Evolutionary conservation across 1,140 invertebrate genomes (phyloP).

Genomic region (Leptinotarsa lineolata): DNA sequence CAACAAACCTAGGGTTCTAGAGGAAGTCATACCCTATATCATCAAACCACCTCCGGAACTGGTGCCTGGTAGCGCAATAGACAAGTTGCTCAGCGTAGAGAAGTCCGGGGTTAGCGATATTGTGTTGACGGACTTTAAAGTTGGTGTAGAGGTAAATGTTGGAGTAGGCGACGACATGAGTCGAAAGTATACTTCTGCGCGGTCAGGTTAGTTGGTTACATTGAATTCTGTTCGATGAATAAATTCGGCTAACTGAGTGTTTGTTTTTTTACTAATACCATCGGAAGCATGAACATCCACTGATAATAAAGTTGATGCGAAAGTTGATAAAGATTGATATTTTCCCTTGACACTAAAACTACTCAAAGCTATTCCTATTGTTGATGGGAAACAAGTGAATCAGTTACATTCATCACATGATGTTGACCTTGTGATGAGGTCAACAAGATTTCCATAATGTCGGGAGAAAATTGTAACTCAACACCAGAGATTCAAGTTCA

Average conservation of each 20-base stretch:
- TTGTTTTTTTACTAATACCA: neutral
- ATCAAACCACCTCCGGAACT: constrained; percentile 36
- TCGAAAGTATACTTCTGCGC: constrained; percentile 47
- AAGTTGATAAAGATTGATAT: too few relatives aligned
- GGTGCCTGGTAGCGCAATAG: constrained; percentile 42
- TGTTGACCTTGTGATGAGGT: too few relatives aligned
- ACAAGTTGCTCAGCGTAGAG: constrained; percentile 45
- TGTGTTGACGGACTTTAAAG: constrained; percentile 42
- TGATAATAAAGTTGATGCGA: too few relatives aligned
- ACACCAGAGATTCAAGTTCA: too few relatives aligned
- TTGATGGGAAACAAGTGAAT: too few relatives aligned
- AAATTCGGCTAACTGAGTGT: neutral
- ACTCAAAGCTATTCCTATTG: too few relatives aligned
- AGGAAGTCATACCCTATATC: constrained; percentile 39
- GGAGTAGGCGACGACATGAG: constrained; percentile 51
- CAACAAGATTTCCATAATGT: too few relatives aligned
- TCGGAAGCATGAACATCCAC: too few relatives aligned
- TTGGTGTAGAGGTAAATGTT: constrained; percentile 49
- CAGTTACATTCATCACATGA: too few relatives aligned
- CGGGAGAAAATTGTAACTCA: too few relatives aligned
- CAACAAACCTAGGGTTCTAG: constrained; percentile 38
- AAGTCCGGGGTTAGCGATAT: constrained; percentile 35
- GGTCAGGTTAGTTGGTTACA: constrained; percentile 45
- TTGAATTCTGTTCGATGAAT: neutral
- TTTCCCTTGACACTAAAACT: too few relatives aligned